Percentiles rank a stretch among this genome's conserved stretches.
Evolutionary conservation across 2,888 invertebrate species (phyloP).

Genomic region (Lysandra bellargus): DNA sequence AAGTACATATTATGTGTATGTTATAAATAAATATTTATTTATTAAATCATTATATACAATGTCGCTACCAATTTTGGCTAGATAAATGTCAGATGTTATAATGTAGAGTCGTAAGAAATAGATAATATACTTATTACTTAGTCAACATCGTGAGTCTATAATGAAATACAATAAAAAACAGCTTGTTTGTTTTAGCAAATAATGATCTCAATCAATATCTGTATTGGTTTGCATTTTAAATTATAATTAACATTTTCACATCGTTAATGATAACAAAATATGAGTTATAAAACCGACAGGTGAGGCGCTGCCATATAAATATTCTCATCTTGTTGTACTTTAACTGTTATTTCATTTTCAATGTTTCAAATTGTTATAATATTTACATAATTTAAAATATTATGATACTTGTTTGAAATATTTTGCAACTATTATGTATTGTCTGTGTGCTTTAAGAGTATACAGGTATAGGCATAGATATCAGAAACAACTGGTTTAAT

Average conservation of each 20-base stretch:
- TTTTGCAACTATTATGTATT: background rate
- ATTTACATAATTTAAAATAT: too few relatives aligned
- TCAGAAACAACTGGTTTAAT: too few relatives aligned
- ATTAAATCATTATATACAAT: background rate
- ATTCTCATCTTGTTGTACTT: background rate
- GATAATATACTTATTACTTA: background rate
- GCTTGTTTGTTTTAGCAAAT: conserved; percentile 9
- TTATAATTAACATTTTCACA: conserved; percentile 75
- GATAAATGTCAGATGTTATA: background rate
- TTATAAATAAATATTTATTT: too few relatives aligned
- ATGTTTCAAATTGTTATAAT: background rate
- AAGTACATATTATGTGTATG: too few relatives aligned
- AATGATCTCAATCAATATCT: conserved; percentile 15
- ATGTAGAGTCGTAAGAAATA: background rate
- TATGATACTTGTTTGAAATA: background rate
- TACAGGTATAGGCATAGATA: too few relatives aligned
- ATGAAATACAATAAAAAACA: conserved; percentile 63
- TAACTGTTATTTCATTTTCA: background rate
- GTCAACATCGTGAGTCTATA: conserved; percentile 38
- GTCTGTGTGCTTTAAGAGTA: too few relatives aligned
- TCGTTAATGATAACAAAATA: conserved; percentile 57
- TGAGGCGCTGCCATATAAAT: conserved; percentile 54
- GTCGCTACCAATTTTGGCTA: background rate
- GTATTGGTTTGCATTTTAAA: conserved; percentile 65
- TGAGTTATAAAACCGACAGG: conserved; percentile 75